phyloP scores from a whole-genome alignment of 2,797 vertebrate genomes.

The Halcyon badia region DNA sequence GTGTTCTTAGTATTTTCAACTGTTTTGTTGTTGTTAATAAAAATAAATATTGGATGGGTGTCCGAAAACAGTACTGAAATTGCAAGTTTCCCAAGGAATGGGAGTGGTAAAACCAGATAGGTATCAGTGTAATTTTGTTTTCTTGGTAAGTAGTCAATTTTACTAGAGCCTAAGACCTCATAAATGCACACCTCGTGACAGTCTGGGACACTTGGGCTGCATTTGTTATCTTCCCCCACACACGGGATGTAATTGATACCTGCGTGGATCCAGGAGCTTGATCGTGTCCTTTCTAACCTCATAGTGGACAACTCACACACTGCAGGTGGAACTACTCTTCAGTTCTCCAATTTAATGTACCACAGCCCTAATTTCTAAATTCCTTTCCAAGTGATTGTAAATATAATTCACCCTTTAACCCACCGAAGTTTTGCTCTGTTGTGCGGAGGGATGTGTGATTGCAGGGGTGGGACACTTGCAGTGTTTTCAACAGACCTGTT shows the following conservation, averaged over 20 bases:
- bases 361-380: background rate
- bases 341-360: background rate
- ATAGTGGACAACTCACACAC: background rate
- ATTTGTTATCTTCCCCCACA: background rate
- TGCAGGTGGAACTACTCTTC: background rate
- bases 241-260: background rate
- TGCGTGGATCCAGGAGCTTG: background rate
- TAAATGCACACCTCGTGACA: background rate
- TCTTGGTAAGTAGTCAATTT: background rate
- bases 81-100: background rate
- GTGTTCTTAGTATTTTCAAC: background rate
- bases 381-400: background rate
- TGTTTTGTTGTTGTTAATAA: background rate
- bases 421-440: background rate
- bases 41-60: background rate
- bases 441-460: accelerated
- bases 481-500: background rate
- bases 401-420: background rate
- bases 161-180: background rate
- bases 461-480: background rate
- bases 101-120: background rate
- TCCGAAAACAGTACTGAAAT: background rate
- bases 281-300: background rate
- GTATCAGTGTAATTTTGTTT: background rate
- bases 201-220: background rate